These are phyloP conservation scores for Dallia pectoralis DNA, from an alignment of 2,797 vertebrate species.

Conservation along the genomic window DNA sequence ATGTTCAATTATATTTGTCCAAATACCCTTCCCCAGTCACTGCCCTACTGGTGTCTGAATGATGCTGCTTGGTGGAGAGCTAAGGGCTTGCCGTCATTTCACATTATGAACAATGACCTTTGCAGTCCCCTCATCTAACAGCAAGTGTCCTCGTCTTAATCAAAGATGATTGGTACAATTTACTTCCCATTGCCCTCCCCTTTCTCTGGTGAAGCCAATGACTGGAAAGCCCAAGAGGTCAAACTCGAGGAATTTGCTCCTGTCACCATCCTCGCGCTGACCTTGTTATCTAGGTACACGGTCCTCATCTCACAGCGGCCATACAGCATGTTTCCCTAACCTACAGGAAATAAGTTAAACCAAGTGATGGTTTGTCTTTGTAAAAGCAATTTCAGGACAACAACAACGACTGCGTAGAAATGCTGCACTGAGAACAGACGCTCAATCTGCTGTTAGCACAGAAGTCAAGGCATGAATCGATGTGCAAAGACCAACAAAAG, in stretches of 20 bases:
- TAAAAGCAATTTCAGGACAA: neutral
- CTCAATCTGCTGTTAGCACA: neutral
- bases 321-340: neutral
- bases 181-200: conserved; percentile 54
- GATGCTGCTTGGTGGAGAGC: conserved; percentile 3
- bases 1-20: conserved; percentile 59
- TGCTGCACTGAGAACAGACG: neutral
- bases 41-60: neutral
- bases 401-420: neutral
- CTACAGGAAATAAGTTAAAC: neutral
- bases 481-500: neutral
- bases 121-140: conserved; percentile 58
- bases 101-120: conserved; percentile 72
- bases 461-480: neutral
- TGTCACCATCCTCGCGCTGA: neutral
- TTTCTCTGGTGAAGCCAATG: conserved; percentile 50
- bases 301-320: neutral
- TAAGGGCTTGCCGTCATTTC: conserved; percentile 56
- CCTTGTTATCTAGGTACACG: neutral
- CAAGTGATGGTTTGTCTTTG: neutral
- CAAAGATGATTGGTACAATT: conserved; percentile 76
- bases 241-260: conserved; percentile 26
- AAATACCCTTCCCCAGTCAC: conserved; percentile 23
- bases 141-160: conserved; percentile 68
- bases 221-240: conserved; percentile 55